Base-by-base conservation (phyloP, 2,797 vertebrate genomes). In the Enteromius trimaculatus region DNA sequence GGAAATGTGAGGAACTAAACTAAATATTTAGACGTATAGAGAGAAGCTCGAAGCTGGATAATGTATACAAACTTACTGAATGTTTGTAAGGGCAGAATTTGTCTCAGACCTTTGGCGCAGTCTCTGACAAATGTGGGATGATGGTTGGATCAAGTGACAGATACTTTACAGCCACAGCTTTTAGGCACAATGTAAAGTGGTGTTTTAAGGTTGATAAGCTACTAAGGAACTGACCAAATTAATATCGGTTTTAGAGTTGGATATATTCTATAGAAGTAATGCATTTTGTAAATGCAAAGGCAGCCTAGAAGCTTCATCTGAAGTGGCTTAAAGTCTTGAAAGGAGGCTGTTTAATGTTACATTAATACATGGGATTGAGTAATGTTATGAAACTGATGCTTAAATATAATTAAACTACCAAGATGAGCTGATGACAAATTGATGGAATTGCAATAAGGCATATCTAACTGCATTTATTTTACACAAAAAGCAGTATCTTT, bases 11-110 rank as follows among this genome's bases (percentile, higher is more conserved):
- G 78, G 42, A 34, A 23, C 58, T 42, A 74, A 85, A 72, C 58
- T 86, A 86, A 87, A 90, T 89, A 88, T 89, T 87, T 87, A 86
- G 79, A 79, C 77, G 37, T 49, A 44, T 55, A 81, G 64, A 81
- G 64, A 85, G 39, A 74, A 77, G 84, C 82, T 29, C 66, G 5
- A n/a, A 85, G 82, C 78, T 85, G 78, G 86, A 83, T 47, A 88
- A 53, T 14, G 78, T 85, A 80, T 62, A 26, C 77, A 81, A 84
- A 42, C 60, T 66, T 26, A 53, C 80, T 83, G 70, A 34, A 31
- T 39, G 77, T 74, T 82, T 64, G 72, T 42, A 51, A 51, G 34
- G 70, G 4, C 44, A 71, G 51, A 31, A 26, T 77, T 77, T 77
- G 44, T 68, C 71, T 34, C 9, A 65, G 72, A 75, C 68, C 17